These are phyloP conservation scores for Schizopygopsis malacanthus DNA, from an alignment of 2,797 vertebrate species.

Conservation along the genomic window DNA sequence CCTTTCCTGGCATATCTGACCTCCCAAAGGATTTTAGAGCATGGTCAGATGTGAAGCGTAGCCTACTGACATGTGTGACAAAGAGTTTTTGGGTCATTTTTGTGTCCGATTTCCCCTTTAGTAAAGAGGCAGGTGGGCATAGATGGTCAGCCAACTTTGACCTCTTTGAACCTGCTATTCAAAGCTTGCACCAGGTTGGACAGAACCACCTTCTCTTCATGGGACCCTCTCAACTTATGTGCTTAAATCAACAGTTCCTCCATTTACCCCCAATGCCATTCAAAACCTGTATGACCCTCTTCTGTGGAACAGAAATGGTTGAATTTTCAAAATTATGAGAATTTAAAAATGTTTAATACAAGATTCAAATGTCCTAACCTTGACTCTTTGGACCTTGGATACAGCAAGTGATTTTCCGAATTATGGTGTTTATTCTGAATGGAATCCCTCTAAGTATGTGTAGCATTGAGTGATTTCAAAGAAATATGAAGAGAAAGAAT, in stretches of 20 bases:
- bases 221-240: background rate
- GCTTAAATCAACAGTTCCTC: background rate
- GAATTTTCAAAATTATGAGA: background rate
- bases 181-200: background rate
- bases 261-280: background rate
- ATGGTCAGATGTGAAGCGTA: slow-evolving; percentile 33
- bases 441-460: background rate
- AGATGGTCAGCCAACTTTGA: slow-evolving; percentile 42
- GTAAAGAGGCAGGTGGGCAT: slow-evolving; percentile 4
- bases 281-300: background rate
- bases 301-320: background rate
- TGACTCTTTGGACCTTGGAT: background rate
- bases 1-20: slow-evolving; percentile 17
- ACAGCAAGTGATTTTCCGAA: background rate
- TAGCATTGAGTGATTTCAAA: background rate
- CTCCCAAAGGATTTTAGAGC: slow-evolving; percentile 21
- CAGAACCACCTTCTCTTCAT: background rate
- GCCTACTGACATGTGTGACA: background rate
- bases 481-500: background rate
- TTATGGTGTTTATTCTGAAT: background rate
- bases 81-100: slow-evolving; percentile 13
- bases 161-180: slow-evolving; percentile 43
- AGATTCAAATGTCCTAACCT: background rate
- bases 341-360: background rate
- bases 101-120: slow-evolving; percentile 20